phyloP scores from a whole-genome alignment of 2,797 vertebrate genomes.

The Acropternis orthonyx region DNA sequence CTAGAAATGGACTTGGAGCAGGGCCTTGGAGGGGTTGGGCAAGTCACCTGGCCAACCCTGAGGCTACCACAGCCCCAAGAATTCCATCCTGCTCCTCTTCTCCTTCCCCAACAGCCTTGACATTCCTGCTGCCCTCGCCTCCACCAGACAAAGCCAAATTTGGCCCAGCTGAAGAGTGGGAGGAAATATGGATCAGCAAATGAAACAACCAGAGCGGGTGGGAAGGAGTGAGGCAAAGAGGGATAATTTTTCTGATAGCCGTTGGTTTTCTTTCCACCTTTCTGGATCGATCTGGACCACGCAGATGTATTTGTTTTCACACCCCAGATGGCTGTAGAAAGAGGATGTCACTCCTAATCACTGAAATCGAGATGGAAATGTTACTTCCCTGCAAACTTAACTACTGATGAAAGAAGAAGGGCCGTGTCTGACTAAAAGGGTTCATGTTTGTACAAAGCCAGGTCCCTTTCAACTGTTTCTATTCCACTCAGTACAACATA shows the following conservation, averaged over 20 bases:
- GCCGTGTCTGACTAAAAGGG: neutral
- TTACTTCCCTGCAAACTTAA: conserved; percentile 25
- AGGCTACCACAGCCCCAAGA: neutral
- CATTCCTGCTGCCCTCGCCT: neutral
- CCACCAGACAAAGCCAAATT: neutral
- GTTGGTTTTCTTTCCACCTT: conserved; percentile 34
- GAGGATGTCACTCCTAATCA: conserved; percentile 35
- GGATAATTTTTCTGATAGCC: conserved; percentile 2
- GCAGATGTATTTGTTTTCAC: conserved; percentile 50
- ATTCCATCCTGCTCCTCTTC: neutral
- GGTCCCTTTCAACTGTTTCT: neutral
- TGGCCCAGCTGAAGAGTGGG: conserved; percentile 8
- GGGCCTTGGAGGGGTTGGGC: neutral
- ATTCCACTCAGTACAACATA: neutral
- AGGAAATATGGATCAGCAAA: neutral
- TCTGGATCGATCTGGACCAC: neutral
- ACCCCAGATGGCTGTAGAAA: conserved; percentile 51
- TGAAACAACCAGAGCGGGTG: neutral
- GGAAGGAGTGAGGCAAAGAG: neutral
- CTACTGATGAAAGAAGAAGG: neutral
- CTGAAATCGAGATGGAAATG: conserved; percentile 30
- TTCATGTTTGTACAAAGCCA: neutral
- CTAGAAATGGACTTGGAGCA: conserved; percentile 16
- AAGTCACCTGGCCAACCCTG: neutral
- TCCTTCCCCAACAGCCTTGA: neutral